Base-by-base conservation (phyloP, 1,140 invertebrate species). In the Drosophila varians region DNA sequence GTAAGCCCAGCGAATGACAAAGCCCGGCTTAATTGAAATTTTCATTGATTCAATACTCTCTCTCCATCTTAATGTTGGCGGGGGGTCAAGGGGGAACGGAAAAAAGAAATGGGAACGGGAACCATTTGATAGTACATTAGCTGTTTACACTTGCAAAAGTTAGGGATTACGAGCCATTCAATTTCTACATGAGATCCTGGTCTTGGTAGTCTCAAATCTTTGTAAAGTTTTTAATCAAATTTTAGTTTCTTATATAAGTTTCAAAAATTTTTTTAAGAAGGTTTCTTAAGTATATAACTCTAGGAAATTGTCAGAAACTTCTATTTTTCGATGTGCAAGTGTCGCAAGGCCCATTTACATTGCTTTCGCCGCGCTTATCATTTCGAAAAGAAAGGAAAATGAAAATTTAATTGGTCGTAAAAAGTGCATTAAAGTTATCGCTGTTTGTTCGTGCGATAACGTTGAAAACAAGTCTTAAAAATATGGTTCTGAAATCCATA, bases 361-460 rank as follows among this genome's bases (percentile, higher is more conserved):
- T 28, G 48, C 55, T 40, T 62, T 42, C 42, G 54, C 46, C 6
- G 12, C 28, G 43, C 69, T 73, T 73, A 73, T 72, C 68, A 52
- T 43, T 18, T 47, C 3, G 25, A 53, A 62, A 62, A 34, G 48
- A 58, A 72, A 72, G 21, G 48, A 60, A 72, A 73, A 70, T 47
- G 18, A 53, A 75, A 61, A 57, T 55, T 64, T 31, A 74, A 79
- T 79, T 74, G 69, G 71, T 74, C 75, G 38, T 77, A 60, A 77
- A 77, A 61, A 69, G 48, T 51, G 55, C 66, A 70, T 46, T 42
- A 52, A 56, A 51, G 71, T 66, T 72, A 31, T 31, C 48, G 61
- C 60, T 19, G 46, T 19, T 14, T 28, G 26, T 65, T 40, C 19
- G 25, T 12, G 49, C 40, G 61, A 68, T 66, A 68, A 66, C 38